phyloP scores from a whole-genome alignment of 2,888 invertebrate genomes.

The Sminthurides aquaticus region DNA sequence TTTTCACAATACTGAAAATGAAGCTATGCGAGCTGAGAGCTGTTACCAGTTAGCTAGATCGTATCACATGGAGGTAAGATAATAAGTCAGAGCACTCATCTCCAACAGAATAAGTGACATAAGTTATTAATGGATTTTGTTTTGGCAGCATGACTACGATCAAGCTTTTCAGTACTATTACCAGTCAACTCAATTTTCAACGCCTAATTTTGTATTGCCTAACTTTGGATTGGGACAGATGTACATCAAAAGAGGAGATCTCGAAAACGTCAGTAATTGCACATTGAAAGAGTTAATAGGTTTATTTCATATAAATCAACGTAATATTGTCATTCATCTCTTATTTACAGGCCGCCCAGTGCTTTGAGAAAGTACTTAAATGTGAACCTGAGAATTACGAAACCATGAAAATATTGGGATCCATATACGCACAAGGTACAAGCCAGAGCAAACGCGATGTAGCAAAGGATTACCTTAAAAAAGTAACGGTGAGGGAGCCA shows the following conservation, averaged over 20 bases:
- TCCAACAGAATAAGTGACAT: neutral
- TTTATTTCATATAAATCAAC: neutral
- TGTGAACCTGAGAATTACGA: conserved; percentile 96
- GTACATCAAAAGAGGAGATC: conserved; percentile 95
- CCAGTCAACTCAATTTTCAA: conserved; percentile 96
- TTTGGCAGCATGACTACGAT: conserved; percentile 68
- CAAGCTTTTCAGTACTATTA: conserved; percentile 99
- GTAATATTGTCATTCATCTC: neutral
- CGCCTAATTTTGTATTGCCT: conserved; percentile 87
- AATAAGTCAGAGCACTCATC: neutral
- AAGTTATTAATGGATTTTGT: neutral
- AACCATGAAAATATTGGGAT: conserved; percentile 98
- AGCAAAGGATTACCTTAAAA: conserved; percentile 86
- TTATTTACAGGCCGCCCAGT: conserved; percentile 74
- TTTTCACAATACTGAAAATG: conserved; percentile 97
- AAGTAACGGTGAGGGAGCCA: conserved; percentile 87
- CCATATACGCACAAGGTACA: conserved; percentile 82
- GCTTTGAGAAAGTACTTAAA: conserved; percentile 97
- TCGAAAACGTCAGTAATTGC: conserved; percentile 75
- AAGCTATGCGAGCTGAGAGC: conserved; percentile 97
- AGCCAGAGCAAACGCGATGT: conserved; percentile 86
- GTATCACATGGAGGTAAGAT: conserved; percentile 74
- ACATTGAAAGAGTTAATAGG: too few relatives aligned
- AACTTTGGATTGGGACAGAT: conserved; percentile 98
- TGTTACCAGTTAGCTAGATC: conserved; percentile 95